Conservation (phyloP, 2,113 vertebrate species). For the Thunnus maccoyii region DNA sequence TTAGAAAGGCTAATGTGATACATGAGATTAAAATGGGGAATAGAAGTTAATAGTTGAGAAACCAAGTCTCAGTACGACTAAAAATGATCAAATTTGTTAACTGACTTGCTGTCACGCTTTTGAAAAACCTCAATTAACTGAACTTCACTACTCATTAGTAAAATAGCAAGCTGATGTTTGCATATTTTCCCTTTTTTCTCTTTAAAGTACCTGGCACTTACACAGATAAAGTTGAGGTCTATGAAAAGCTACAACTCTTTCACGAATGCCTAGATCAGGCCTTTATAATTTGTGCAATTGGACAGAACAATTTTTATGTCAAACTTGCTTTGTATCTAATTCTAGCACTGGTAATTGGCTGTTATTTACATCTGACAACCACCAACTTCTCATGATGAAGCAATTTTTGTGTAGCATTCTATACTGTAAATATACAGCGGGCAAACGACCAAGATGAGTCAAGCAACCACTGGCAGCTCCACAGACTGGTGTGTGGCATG, state of each 20-base stretch:
- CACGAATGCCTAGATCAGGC: not conserved
- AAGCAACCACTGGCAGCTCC: conserved; percentile 18
- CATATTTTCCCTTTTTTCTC: no score
- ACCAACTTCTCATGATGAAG: conserved; percentile 1
- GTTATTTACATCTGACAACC: no score
- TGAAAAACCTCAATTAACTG: no score
- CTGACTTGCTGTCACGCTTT: not conserved
- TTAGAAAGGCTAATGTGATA: no score
- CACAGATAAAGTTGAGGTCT: not conserved
- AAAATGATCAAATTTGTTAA: not conserved
- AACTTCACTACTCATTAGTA: no score
- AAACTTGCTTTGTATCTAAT: not conserved
- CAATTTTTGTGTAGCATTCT: conserved; percentile 16
- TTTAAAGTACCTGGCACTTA: no score
- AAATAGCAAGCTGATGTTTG: not conserved
- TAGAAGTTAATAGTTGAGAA: not conserved
- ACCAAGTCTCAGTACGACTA: not conserved
- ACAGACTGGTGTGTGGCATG: conserved; percentile 14
- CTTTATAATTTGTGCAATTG: not conserved
- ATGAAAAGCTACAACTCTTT: not conserved
- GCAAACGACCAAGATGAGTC: conserved; percentile 29
- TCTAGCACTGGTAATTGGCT: not conserved
- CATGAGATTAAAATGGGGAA: no score
- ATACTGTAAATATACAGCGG: conserved; percentile 2
- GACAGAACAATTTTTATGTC: not conserved